These are phyloP conservation scores for Tragelaphus scriptus DNA, from an alignment of 2,113 vertebrate species.

Conservation along the genomic window DNA sequence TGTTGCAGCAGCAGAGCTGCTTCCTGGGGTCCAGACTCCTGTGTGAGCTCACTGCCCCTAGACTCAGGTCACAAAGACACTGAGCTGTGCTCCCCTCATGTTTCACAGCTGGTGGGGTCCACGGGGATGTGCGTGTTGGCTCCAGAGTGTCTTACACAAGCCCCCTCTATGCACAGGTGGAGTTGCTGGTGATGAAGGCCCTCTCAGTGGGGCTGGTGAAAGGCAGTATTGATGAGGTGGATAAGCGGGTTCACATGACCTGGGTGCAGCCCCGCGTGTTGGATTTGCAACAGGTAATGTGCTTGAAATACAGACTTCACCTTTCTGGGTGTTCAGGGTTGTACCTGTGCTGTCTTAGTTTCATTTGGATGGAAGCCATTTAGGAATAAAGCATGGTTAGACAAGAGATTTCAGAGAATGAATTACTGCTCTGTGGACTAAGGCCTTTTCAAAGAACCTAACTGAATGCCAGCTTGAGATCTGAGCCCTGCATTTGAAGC, in stretches of 20 bases:
- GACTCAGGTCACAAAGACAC: accelerated
- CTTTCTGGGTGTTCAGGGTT: background rate
- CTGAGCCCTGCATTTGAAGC: conserved; percentile 24
- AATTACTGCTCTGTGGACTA: background rate
- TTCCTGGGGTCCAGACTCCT: accelerated
- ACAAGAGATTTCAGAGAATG: background rate
- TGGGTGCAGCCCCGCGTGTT: conserved; percentile 97
- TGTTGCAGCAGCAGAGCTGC: background rate
- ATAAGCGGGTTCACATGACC: conserved; percentile 96
- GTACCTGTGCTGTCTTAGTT: background rate
- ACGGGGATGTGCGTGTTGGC: accelerated
- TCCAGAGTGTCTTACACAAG: accelerated
- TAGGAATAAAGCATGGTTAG: background rate
- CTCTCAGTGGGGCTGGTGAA: conserved; percentile 95
- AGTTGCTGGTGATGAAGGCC: conserved; percentile 98
- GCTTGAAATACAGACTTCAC: accelerated
- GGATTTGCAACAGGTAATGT: conserved; percentile 91
- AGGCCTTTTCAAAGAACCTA: background rate
- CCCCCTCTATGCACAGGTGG: conserved; percentile 82
- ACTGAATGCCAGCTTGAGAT: background rate
- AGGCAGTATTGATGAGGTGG: conserved; percentile 97
- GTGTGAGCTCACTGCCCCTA: background rate
- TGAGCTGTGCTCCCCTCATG: accelerated
- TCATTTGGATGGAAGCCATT: background rate
- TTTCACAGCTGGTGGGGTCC: accelerated